These are phyloP conservation scores for pig (Sus scrofa) DNA, from an alignment of 2,113 vertebrate genomes.

Conservation along the genomic window T2T-Sscrofa CM000814.6:86180001-86180500, in stretches of 20 bases:
- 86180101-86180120: neutral
- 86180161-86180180: conserved; percentile 40
- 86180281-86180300: neutral
- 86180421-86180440: conserved; percentile 45
- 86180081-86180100: conserved; percentile 7
- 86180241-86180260: conserved; percentile 29
- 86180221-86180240: neutral
- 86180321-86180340: neutral
- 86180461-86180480: conserved; percentile 54
- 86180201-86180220: conserved; percentile 20
- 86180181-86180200: conserved; percentile 26
- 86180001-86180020: conserved; percentile 28
- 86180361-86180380: neutral
- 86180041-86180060: neutral
- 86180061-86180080: conserved; percentile 39
- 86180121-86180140: neutral
- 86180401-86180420: neutral
- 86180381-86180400: conserved; percentile 28
- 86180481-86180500: conserved; percentile 44
- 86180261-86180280: neutral
- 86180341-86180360: neutral
- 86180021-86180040: neutral
- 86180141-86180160: conserved; percentile 35
- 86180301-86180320: neutral
- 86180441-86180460: neutral